Conservation (phyloP, 2,797 vertebrate species). For the Alfaro cultratus region DNA sequence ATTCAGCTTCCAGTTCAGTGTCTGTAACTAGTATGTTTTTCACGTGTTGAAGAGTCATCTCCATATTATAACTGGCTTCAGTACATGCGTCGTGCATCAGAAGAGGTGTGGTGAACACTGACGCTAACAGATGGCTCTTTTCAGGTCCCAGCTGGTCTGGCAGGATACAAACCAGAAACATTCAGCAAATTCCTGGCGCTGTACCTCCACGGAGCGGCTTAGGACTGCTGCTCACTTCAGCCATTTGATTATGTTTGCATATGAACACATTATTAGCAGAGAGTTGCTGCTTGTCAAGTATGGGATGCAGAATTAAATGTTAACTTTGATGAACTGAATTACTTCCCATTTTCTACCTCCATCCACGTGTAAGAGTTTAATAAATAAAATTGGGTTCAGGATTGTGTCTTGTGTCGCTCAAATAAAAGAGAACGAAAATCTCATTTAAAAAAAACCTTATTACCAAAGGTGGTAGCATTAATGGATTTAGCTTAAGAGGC, state of each 20-base stretch:
- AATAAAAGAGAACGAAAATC: neutral
- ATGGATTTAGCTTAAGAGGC: neutral
- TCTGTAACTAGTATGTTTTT: neutral
- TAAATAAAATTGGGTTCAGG: neutral
- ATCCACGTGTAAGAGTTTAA: neutral
- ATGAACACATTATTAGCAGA: neutral
- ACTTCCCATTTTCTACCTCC: neutral
- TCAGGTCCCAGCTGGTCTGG: slow-evolving; percentile 90
- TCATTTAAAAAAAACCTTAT: neutral
- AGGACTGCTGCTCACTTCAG: slow-evolving; percentile 38
- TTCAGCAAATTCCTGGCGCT: slow-evolving; percentile 94
- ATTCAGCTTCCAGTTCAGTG: neutral
- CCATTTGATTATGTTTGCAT: neutral
- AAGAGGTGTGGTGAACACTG: neutral
- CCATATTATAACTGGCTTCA: no score
- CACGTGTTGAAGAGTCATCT: neutral
- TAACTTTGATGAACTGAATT: neutral
- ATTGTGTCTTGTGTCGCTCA: neutral
- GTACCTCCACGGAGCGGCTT: slow-evolving; percentile 88
- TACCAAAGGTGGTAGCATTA: neutral
- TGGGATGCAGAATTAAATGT: neutral
- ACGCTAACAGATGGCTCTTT: slow-evolving; percentile 22
- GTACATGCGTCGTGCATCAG: neutral
- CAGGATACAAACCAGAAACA: slow-evolving; percentile 87
- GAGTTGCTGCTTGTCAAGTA: neutral